These are phyloP conservation scores for Balaenoptera acutorostrata DNA, from an alignment of 2,113 vertebrate genomes.

Conservation along the genomic window DNA sequence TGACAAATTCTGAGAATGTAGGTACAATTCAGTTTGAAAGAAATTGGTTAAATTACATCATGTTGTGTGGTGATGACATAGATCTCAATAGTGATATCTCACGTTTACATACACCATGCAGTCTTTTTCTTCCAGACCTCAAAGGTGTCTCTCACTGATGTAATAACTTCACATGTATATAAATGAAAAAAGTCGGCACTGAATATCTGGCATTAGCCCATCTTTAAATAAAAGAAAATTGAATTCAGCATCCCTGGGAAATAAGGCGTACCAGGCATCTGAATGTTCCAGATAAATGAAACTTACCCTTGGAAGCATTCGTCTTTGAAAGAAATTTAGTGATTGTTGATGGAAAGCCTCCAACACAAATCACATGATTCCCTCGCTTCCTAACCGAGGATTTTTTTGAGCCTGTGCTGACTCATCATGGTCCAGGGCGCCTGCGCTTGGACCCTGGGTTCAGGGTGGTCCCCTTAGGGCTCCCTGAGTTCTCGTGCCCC, in stretches of 20 bases:
- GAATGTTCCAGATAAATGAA: background rate
- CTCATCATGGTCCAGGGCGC: rapidly evolving
- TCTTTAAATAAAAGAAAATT: background rate
- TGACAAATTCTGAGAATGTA: background rate
- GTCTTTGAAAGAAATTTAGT: background rate
- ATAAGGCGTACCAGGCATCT: background rate
- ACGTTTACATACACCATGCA: too few species aligned
- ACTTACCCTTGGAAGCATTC: background rate
- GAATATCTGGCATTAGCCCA: background rate
- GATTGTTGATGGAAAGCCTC: background rate
- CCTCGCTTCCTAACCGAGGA: background rate
- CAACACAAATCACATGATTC: background rate
- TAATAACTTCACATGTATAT: background rate
- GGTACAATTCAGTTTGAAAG: background rate
- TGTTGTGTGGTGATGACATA: background rate
- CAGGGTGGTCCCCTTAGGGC: too few species aligned
- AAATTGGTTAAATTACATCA: background rate
- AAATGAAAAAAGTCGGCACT: background rate
- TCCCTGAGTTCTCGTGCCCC: background rate
- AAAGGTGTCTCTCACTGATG: too few species aligned
- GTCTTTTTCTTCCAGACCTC: background rate
- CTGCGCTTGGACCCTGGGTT: background rate
- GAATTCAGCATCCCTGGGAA: background rate
- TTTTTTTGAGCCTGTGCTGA: background rate
- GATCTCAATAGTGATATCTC: background rate